Evolutionary conservation across 2,113 vertebrate genomes (phyloP).

Genomic region (Brevimyrus niger): DNA sequence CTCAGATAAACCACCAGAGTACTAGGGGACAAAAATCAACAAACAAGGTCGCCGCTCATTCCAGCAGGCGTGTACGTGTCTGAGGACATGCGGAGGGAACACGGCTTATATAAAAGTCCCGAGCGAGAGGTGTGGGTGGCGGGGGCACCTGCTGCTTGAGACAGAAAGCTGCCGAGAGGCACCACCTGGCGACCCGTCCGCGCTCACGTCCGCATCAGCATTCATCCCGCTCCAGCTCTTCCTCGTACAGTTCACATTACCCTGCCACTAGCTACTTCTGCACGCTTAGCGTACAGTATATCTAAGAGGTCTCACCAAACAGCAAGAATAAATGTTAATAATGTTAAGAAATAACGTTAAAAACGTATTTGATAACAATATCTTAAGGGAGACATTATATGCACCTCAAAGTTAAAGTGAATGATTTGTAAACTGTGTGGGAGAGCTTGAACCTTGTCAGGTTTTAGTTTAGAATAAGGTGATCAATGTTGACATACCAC

Average conservation of each 20-base stretch:
- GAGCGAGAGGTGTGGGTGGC: background rate
- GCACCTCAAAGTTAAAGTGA: background rate
- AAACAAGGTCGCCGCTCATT: constrained; percentile 40
- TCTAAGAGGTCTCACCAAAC: background rate
- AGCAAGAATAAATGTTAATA: background rate
- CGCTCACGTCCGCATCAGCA: background rate
- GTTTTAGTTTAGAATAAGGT: background rate
- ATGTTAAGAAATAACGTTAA: too few species aligned
- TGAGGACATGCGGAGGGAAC: constrained; percentile 37
- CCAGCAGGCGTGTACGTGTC: constrained; percentile 57
- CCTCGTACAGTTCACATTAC: background rate
- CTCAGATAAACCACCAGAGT: constrained; percentile 60
- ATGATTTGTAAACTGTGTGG: background rate
- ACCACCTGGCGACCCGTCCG: background rate
- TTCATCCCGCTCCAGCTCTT: background rate
- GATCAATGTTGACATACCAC: too few species aligned
- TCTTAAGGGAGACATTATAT: background rate
- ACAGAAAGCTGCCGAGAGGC: background rate
- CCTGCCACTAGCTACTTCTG: background rate
- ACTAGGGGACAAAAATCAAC: constrained; percentile 45
- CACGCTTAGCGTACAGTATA: background rate
- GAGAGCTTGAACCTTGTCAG: background rate
- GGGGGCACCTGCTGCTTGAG: background rate
- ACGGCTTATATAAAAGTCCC: background rate
- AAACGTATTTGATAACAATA: background rate